Base-by-base conservation (phyloP, 2,888 invertebrate genomes). In the Plagiodera versicolora region DNA sequence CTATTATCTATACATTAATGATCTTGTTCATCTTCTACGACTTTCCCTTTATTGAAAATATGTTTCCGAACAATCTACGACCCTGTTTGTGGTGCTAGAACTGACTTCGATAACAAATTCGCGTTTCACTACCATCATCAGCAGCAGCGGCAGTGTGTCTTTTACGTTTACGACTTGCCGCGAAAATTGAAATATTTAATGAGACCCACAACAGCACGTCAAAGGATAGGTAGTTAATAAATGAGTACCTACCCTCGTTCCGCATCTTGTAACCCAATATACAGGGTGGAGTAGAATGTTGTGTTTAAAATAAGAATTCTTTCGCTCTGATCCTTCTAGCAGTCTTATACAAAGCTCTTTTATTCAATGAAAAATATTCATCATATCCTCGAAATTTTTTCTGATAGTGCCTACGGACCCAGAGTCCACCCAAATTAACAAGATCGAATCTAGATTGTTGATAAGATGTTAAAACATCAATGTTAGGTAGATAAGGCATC, bases 111-210 rank as follows among this genome's bases (percentile, higher is more conserved):
- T 51, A 50, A 54, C 54, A 55, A 58, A 55, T 24, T 45, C 59
- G 58, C 58, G 53, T 60, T 60, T 56, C 49, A 55, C 54, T 32
- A 46, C 49, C 69, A 69, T 70, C 73, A 68, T 69, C 70, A 64
- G 68, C 55, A 35, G 48, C 68, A n/a, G n/a, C n/a, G n/a, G n/a
- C n/a, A n/a, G n/a, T n/a, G 69, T 63, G 70, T 70, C 61, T 70
- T 68, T 64, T 32, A 32, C 57, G 69, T 67, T 75, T 73, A 75
- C 72, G 73, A 70, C 70, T 68, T 71, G 68, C 67, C 58, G 66
- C 63, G 73, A 72, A 75, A 75, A 75, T 74, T 74, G 74, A 75
- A 75, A 75, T 74, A 74, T 74, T 74, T 74, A 73, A 73, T 71
- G 73, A 66, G 68, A 56, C 49, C 62, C 60, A n/a, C n/a, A n/a